These are phyloP conservation scores for Pseudeuparius sepicola DNA, from an alignment of 2,888 invertebrate genomes.

Conservation along the genomic window DNA sequence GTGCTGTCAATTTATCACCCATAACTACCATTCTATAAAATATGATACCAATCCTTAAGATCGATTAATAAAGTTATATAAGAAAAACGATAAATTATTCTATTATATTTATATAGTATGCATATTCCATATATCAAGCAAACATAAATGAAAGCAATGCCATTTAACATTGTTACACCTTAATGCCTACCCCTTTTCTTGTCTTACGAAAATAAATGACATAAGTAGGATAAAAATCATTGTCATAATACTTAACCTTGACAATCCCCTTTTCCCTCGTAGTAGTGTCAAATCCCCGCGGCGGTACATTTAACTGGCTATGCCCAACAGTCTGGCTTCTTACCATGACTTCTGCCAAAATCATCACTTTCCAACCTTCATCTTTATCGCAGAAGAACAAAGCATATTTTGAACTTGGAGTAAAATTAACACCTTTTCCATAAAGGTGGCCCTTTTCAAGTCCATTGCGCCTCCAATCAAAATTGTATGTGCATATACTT, in stretches of 20 bases:
- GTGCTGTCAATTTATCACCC: no score
- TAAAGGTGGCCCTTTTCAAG: slow-evolving; percentile 13
- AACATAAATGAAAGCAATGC: no score
- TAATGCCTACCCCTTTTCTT: not conserved
- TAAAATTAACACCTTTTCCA: slow-evolving; percentile 18
- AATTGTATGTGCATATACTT: slow-evolving; percentile 17
- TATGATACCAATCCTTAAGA: no score
- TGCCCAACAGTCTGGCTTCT: slow-evolving; percentile 7
- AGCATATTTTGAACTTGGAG: slow-evolving; percentile 16
- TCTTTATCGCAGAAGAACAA: slow-evolving; percentile 16
- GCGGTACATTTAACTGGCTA: slow-evolving; percentile 11
- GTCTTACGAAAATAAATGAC: slow-evolving; percentile 14
- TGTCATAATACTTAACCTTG: slow-evolving; percentile 17
- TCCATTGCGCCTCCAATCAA: slow-evolving; percentile 18
- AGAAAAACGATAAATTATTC: no score
- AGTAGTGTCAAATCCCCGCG: slow-evolving; percentile 16
- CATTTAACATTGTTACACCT: not conserved
- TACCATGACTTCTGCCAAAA: slow-evolving; percentile 16
- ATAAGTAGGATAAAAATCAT: slow-evolving; percentile 17
- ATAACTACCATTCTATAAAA: no score
- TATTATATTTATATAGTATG: no score
- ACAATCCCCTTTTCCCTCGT: slow-evolving; percentile 5
- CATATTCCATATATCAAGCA: no score
- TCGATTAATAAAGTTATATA: no score
- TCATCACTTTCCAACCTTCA: slow-evolving; percentile 12